Conservation (phyloP, 2,797 vertebrate genomes). For the Chromis chromis region DNA sequence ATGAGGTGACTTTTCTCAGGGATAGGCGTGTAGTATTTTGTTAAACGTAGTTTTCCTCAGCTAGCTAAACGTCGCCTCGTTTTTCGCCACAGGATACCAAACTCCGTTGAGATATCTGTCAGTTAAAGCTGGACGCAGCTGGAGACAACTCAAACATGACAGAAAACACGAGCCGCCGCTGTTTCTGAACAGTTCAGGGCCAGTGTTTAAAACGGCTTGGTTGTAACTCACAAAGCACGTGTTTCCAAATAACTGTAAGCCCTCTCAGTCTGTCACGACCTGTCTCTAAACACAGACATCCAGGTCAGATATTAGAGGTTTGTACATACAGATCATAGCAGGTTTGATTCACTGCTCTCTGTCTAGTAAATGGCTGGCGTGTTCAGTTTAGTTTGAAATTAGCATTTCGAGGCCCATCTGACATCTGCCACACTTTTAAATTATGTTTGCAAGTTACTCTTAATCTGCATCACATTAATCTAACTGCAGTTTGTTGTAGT, state of each 20-base stretch:
- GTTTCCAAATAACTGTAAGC: neutral
- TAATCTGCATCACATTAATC: too few species aligned
- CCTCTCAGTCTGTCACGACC: neutral
- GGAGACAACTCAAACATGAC: accelerated
- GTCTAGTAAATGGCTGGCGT: too few species aligned
- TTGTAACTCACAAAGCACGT: neutral
- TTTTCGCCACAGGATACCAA: neutral
- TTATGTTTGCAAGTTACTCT: too few species aligned
- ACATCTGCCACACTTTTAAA: too few species aligned
- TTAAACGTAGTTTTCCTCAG: neutral
- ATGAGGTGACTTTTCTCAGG: accelerated
- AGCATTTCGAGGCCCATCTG: too few species aligned
- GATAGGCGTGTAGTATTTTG: accelerated
- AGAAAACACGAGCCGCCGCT: accelerated
- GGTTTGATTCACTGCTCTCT: too few species aligned
- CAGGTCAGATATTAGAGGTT: neutral
- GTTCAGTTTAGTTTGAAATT: too few species aligned
- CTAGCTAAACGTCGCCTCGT: neutral
- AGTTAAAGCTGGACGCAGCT: accelerated
- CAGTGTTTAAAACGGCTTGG: neutral
- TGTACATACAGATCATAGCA: too few species aligned
- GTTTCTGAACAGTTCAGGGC: accelerated
- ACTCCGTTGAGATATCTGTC: neutral
- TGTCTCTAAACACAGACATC: neutral
- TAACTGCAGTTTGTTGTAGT: conserved; percentile 1